These are phyloP conservation scores for Chelonus insularis DNA, from an alignment of 1,140 invertebrate genomes.

Conservation along the genomic window DNA sequence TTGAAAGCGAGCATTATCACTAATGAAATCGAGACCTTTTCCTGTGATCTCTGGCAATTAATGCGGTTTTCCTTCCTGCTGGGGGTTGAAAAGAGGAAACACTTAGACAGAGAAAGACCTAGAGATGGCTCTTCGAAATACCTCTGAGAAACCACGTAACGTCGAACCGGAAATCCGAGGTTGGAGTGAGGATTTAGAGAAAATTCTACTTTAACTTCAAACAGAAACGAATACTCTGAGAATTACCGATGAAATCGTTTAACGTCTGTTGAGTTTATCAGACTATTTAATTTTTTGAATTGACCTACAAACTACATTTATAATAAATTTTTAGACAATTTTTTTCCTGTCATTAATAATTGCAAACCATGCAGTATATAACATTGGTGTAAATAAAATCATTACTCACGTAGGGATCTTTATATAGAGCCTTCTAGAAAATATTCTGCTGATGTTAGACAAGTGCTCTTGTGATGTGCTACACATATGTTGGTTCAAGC, in stretches of 20 bases:
- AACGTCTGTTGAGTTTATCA: neutral
- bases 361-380: too few relatives aligned
- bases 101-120: neutral
- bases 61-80: slow-evolving; percentile 5
- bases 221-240: neutral
- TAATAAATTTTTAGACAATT: too few relatives aligned
- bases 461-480: too few relatives aligned
- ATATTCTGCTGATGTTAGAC: too few relatives aligned
- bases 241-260: slow-evolving; percentile 2
- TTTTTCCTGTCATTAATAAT: neutral
- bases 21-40: slow-evolving; percentile 17
- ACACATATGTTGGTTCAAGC: too few relatives aligned
- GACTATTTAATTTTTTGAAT: neutral
- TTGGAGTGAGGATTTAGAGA: slow-evolving; percentile 8
- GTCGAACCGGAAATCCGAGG: slow-evolving; percentile 6
- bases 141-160: slow-evolving; percentile 8
- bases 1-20: slow-evolving; percentile 5
- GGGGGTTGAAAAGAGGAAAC: neutral
- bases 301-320: too few relatives aligned
- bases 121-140: slow-evolving; percentile 1
- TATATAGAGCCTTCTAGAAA: too few relatives aligned
- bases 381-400: too few relatives aligned
- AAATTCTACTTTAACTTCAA: neutral
- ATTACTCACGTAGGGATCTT: too few relatives aligned
- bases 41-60: slow-evolving; percentile 12